These are phyloP conservation scores for Limnodromus scolopaceus DNA, from an alignment of 2,797 vertebrate species.

Conservation along the genomic window DNA sequence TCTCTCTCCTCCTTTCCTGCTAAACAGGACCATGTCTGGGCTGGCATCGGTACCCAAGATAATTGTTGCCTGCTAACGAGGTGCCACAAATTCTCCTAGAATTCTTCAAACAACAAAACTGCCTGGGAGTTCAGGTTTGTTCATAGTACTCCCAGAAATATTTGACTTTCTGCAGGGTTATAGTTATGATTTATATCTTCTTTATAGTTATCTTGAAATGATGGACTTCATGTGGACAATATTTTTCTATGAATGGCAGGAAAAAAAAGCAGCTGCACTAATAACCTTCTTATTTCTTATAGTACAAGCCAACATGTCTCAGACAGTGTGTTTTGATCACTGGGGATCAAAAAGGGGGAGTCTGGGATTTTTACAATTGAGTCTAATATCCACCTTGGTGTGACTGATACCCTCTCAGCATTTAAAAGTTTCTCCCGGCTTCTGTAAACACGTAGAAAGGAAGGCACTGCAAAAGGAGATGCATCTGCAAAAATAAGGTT, in stretches of 20 bases:
- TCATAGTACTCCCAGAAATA: neutral
- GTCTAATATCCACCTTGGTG: neutral
- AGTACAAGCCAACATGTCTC: neutral
- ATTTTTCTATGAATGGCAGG: neutral
- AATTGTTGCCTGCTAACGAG: neutral
- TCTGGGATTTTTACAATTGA: neutral
- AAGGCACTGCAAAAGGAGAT: neutral
- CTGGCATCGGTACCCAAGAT: neutral
- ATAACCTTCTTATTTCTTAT: neutral
- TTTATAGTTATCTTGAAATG: neutral
- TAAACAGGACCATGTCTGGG: neutral
- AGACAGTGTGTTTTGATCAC: neutral
- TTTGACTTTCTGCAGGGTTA: neutral
- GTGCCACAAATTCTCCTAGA: neutral
- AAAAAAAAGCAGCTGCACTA: neutral
- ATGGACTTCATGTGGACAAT: neutral
- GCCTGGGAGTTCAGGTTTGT: neutral
- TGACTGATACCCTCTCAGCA: neutral
- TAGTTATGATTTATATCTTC: neutral
- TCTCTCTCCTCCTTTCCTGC: neutral
- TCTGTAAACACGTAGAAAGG: neutral
- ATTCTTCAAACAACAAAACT: neutral
- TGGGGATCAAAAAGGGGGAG: neutral
- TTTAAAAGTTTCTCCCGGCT: neutral
- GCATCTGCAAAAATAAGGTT: neutral